phyloP scores from a whole-genome alignment of 2,797 vertebrate genomes.

The Phataginus tetradactyla region DNA sequence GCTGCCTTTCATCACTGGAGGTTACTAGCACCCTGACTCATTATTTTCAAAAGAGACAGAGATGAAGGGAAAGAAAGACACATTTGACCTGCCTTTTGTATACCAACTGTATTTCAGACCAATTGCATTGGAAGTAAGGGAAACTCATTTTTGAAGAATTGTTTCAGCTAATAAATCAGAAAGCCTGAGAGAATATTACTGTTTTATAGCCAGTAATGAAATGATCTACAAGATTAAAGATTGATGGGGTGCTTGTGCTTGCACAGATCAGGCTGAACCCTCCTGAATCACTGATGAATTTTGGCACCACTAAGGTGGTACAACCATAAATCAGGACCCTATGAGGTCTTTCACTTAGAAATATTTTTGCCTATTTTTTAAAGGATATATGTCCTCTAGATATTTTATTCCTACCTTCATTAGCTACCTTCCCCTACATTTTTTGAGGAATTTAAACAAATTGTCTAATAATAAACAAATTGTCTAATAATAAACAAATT shows the following conservation, averaged over 20 bases:
- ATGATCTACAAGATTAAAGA: background rate
- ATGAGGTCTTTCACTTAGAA: background rate
- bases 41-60: slow-evolving; percentile 1
- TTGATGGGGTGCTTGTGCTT: background rate
- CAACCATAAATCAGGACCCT: background rate
- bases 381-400: background rate
- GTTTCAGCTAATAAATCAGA: background rate
- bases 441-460: slow-evolving; percentile 15
- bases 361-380: background rate
- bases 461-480: too few species aligned
- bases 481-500: too few species aligned
- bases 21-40: background rate
- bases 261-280: background rate
- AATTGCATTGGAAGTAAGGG: background rate
- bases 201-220: background rate
- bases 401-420: background rate
- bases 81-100: background rate
- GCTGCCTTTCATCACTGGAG: background rate
- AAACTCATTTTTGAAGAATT: background rate
- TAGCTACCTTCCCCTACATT: background rate
- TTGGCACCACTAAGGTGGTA: background rate
- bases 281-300: background rate
- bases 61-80: background rate
- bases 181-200: background rate
- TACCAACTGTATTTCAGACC: background rate